phyloP scores from a whole-genome alignment of 2,888 invertebrate genomes.

The Poecilobothrus nobilitatus region DNA sequence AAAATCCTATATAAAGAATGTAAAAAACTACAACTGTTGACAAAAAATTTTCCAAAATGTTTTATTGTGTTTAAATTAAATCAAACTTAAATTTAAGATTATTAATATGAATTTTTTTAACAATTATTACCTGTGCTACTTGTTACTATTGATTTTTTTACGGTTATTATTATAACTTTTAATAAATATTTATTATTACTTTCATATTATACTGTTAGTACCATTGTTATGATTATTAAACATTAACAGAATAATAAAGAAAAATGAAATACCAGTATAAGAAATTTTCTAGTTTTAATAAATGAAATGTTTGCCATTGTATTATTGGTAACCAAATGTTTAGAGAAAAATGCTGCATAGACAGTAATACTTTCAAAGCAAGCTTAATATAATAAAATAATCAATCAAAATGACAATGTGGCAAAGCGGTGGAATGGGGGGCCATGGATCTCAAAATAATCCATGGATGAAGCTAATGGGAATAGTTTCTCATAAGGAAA shows the following conservation, averaged over 20 bases:
- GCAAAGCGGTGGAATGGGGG: conserved; percentile 68
- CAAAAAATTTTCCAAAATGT: background rate
- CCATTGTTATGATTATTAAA: background rate
- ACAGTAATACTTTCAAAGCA: conserved; percentile 18
- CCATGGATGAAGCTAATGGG: conserved; percentile 79
- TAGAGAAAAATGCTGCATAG: conserved; percentile 17
- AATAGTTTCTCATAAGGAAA: conserved; percentile 63
- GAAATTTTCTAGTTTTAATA: background rate
- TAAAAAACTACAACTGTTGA: background rate
- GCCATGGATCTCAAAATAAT: conserved; percentile 70
- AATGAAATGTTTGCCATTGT: background rate
- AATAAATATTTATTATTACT: background rate
- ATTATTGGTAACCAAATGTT: background rate
- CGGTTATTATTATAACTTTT: too few species aligned
- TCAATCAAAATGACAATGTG: conserved; percentile 58
- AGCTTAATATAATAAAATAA: conserved; percentile 21
- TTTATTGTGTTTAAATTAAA: too few species aligned
- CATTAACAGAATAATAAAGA: background rate
- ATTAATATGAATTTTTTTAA: too few species aligned
- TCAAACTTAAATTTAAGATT: too few species aligned
- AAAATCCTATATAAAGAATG: background rate
- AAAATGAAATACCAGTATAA: background rate
- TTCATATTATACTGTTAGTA: background rate
- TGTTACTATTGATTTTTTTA: too few species aligned
- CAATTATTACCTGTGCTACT: too few species aligned